phyloP scores from a whole-genome alignment of 2,888 invertebrate species.

The Bimastos eiseni region DNA sequence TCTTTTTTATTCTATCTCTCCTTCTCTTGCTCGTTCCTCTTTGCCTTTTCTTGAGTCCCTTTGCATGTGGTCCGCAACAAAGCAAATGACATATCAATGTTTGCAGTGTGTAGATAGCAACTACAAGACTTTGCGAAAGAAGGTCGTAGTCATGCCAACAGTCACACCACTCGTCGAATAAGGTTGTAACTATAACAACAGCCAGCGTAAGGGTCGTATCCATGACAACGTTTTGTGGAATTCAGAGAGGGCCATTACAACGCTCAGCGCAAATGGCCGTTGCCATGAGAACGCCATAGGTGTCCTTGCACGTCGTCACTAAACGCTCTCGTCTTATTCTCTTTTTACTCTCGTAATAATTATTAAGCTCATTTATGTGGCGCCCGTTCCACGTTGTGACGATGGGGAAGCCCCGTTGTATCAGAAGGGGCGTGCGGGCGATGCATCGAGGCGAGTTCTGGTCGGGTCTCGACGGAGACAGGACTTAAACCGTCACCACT shows the following conservation, averaged over 20 bases:
- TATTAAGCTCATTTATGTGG: neutral
- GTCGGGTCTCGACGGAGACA: neutral
- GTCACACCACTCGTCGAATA: neutral
- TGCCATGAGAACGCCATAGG: neutral
- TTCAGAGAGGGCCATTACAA: too few species aligned
- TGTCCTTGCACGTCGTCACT: neutral
- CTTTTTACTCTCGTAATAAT: neutral
- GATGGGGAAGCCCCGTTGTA: neutral
- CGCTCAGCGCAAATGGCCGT: too few species aligned
- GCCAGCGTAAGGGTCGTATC: neutral
- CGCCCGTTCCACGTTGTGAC: neutral
- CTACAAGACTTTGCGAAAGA: too few species aligned
- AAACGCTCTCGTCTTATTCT: neutral
- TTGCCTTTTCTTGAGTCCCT: too few species aligned
- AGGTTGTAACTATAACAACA: neutral
- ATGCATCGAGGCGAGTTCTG: neutral
- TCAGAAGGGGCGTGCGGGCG: neutral
- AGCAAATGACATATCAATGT: too few species aligned
- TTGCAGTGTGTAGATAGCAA: too few species aligned
- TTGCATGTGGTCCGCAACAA: too few species aligned
- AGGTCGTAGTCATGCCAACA: neutral
- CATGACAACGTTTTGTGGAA: neutral
- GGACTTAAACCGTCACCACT: slow-evolving; percentile 5
- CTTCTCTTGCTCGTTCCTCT: too few species aligned
- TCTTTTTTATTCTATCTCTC: too few species aligned